These are phyloP conservation scores for Nomada flava DNA, from an alignment of 2,888 invertebrate species.

Conservation along the genomic window DNA sequence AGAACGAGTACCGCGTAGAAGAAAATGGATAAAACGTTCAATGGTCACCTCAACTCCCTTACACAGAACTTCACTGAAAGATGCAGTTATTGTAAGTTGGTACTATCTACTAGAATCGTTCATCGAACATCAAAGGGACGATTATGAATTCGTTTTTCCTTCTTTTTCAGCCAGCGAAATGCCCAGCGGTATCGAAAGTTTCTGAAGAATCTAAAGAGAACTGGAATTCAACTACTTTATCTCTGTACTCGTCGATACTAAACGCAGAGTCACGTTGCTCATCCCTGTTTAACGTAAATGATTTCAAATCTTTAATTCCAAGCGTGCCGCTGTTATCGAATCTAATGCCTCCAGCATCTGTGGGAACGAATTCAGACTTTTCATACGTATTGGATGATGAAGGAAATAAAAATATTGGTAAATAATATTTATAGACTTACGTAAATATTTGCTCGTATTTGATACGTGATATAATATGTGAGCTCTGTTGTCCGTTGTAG, in stretches of 20 bases:
- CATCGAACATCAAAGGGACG: not conserved
- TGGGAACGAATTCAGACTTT: constrained; percentile 83
- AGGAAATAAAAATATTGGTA: constrained; percentile 84
- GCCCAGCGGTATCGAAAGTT: constrained; percentile 73
- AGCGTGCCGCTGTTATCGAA: constrained; percentile 73
- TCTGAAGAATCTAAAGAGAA: constrained; percentile 82
- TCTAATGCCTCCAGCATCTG: constrained; percentile 78
- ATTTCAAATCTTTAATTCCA: constrained; percentile 71
- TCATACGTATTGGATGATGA: constrained; percentile 85
- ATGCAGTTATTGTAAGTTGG: constrained; percentile 76
- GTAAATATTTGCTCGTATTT: not conserved
- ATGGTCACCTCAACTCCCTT: constrained; percentile 82
- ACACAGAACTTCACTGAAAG: constrained; percentile 77
- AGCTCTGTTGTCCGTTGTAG: constrained; percentile 59
- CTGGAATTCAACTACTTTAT: constrained; percentile 77
- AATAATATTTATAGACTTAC: not conserved
- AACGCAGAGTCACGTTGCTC: constrained; percentile 67
- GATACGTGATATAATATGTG: not conserved
- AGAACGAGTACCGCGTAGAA: constrained; percentile 80
- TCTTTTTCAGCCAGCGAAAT: constrained; percentile 74
- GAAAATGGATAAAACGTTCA: constrained; percentile 82
- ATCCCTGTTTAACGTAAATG: constrained; percentile 65
- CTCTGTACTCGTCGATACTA: constrained; percentile 74
- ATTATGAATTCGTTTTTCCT: not conserved
- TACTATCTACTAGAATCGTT: too few species aligned